These are phyloP conservation scores for Apocheima hispidaria DNA, from an alignment of 2,888 invertebrate genomes.

Conservation along the genomic window DNA sequence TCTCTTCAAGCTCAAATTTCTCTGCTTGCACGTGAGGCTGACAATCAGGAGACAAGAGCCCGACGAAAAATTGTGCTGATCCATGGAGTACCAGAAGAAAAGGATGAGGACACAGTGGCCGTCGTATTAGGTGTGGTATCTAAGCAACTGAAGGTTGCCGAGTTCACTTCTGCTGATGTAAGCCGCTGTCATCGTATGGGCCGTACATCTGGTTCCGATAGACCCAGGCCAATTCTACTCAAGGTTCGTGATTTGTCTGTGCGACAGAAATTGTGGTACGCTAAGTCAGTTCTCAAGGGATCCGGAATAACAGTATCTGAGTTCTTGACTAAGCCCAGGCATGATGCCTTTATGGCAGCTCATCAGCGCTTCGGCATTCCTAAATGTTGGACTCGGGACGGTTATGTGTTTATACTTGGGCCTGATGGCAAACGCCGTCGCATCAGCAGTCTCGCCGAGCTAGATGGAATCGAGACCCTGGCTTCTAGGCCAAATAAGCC, in stretches of 20 bases:
- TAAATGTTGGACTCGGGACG: no score
- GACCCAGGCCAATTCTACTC: not conserved
- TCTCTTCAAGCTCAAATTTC: not conserved
- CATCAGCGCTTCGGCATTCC: conserved; percentile 19
- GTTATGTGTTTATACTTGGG: no score
- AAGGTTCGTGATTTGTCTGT: not conserved
- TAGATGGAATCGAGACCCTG: not conserved
- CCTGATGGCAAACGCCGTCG: not conserved
- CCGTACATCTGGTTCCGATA: not conserved
- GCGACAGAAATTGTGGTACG: not conserved
- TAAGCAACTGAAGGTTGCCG: not conserved
- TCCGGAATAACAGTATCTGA: not conserved
- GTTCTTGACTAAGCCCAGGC: not conserved
- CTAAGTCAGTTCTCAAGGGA: not conserved
- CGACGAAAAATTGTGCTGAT: not conserved
- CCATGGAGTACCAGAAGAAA: not conserved
- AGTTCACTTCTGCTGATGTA: not conserved
- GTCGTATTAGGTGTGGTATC: not conserved
- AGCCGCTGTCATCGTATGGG: not conserved
- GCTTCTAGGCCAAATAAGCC: not conserved
- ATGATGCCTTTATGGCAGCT: conserved; percentile 10
- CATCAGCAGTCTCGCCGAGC: not conserved
- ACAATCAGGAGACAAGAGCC: not conserved
- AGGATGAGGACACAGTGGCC: not conserved
- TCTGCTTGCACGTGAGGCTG: not conserved